These are phyloP conservation scores for Desmophyllum pertusum DNA, from an alignment of 92 coral and sea anemone species.

Conservation along the genomic window DNA sequence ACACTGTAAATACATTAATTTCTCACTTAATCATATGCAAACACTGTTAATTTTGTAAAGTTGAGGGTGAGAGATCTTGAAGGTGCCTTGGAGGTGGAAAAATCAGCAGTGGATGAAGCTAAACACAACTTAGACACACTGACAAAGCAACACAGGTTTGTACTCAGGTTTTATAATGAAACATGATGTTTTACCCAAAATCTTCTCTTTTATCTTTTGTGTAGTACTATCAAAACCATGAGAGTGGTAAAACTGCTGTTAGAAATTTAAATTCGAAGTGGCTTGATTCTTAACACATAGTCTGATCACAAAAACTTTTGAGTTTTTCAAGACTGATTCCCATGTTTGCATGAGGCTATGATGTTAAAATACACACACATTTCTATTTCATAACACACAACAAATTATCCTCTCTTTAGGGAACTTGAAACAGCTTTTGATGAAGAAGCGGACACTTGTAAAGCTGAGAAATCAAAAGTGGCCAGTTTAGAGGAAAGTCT, in stretches of 20 bases:
- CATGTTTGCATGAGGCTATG: neutral
- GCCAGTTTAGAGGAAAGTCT: conserved; percentile 71
- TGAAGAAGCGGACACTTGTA: conserved; percentile 68
- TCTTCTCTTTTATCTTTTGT: too few relatives aligned
- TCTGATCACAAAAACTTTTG: neutral
- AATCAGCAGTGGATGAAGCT: conserved; percentile 86
- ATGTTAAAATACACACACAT: neutral
- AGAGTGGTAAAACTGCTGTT: too few relatives aligned
- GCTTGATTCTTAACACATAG: too few relatives aligned
- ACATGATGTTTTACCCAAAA: neutral
- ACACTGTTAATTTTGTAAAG: conserved; percentile 35
- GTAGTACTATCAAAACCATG: too few relatives aligned
- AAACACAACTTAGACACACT: conserved; percentile 80
- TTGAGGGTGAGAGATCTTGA: conserved; percentile 93
- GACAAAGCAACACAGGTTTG: conserved; percentile 87
- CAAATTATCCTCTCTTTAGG: too few relatives aligned
- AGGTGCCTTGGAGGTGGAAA: conserved; percentile 94
- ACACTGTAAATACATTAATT: too few relatives aligned
- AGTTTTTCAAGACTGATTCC: neutral
- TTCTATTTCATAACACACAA: too few relatives aligned
- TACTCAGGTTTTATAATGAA: neutral
- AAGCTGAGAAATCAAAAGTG: conserved; percentile 67
- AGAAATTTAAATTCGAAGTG: too few relatives aligned
- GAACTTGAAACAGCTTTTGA: conserved; percentile 86
- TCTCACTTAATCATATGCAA: too few relatives aligned